These are phyloP conservation scores for Lutjanus campechanus DNA, from an alignment of 2,797 vertebrate genomes.

Conservation along the genomic window DNA sequence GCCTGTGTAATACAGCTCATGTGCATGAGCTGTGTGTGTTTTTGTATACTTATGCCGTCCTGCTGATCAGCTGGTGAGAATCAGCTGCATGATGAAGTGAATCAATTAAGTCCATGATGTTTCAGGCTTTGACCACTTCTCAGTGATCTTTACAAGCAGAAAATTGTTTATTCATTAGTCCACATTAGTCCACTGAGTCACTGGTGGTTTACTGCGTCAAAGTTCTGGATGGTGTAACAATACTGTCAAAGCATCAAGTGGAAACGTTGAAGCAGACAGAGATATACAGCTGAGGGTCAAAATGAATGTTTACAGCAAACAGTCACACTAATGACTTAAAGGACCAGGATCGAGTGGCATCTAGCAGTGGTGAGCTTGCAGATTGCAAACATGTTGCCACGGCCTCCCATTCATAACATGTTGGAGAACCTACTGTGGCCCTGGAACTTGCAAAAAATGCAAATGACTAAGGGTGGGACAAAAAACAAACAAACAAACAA, in stretches of 20 bases:
- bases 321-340: background rate
- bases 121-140: background rate
- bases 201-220: background rate
- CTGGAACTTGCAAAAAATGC: too few species aligned
- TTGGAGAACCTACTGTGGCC: too few species aligned
- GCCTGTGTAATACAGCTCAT: background rate
- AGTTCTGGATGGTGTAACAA: background rate
- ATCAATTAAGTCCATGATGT: background rate
- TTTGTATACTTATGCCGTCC: background rate
- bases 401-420: too few species aligned
- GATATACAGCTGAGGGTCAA: background rate
- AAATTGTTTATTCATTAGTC: background rate
- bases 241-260: background rate
- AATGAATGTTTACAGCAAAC: background rate
- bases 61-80: background rate
- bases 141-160: background rate
- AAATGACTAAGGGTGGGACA: too few species aligned
- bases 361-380: too few species aligned
- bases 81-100: background rate
- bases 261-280: background rate
- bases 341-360: too few species aligned
- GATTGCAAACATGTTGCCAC: too few species aligned
- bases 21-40: background rate
- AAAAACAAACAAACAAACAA: too few species aligned
- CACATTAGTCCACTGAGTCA: background rate